Percentiles rank a stretch among this genome's conserved stretches.
Conservation (phyloP, 2,113 vertebrate species). For the Tursiops truncatus region DNA sequence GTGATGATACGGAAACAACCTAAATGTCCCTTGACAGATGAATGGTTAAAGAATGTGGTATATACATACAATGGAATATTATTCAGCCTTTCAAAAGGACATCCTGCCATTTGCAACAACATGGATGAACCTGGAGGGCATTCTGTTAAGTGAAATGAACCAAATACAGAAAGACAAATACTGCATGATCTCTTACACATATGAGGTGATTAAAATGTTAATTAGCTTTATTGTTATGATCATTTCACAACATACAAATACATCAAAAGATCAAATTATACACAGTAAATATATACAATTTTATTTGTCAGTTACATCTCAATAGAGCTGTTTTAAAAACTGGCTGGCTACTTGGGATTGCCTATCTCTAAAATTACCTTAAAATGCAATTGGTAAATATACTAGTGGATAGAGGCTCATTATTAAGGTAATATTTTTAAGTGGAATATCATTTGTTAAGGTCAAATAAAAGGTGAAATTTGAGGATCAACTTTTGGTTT, state of each 20-base stretch:
- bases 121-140: background rate
- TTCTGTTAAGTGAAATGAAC: background rate
- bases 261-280: background rate
- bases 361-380: background rate
- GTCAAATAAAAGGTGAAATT: background rate
- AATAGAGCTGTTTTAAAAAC: background rate
- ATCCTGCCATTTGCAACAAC: background rate
- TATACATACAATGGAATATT: background rate
- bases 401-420: background rate
- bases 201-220: background rate
- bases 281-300: background rate
- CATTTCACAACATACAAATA: background rate
- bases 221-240: background rate
- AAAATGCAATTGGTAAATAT: background rate
- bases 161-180: background rate
- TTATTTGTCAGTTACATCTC: background rate
- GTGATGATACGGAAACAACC: background rate
- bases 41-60: background rate
- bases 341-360: background rate
- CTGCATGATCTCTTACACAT: background rate
- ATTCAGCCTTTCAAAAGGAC: background rate
- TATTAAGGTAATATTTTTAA: background rate
- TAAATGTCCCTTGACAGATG: background rate
- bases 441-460: background rate
- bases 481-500: background rate